phyloP scores from a whole-genome alignment of 2,797 vertebrate species.

The Galago senegalensis region DNA sequence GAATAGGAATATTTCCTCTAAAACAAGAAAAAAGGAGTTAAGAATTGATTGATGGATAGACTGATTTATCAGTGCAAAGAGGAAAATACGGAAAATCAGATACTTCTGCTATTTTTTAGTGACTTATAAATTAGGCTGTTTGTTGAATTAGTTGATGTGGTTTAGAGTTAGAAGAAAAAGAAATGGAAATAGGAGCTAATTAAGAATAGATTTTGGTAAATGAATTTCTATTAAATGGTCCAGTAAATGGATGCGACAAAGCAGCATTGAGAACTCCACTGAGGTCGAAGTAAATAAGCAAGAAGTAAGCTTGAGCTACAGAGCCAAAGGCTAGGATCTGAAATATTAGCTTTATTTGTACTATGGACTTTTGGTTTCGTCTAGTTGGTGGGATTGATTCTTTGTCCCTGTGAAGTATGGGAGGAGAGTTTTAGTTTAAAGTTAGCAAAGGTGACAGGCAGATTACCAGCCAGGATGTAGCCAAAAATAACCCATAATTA shows the following conservation, averaged over 20 bases:
- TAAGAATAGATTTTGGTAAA: constrained; percentile 3
- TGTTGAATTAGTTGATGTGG: constrained; percentile 2
- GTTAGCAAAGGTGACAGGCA: constrained; percentile 35
- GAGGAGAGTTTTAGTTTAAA: constrained; percentile 45
- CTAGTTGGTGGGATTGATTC: not conserved
- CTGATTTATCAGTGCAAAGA: not conserved
- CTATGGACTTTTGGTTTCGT: constrained; percentile 2
- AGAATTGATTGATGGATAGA: constrained; percentile 26
- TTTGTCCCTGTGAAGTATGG: not conserved
- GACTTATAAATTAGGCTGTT: constrained; percentile 44
- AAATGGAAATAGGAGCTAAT: constrained; percentile 26
- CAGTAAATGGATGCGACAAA: constrained; percentile 9
- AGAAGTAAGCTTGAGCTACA: not conserved
- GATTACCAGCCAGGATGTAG: constrained; percentile 19
- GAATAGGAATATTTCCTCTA: not conserved
- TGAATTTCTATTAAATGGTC: constrained; percentile 17
- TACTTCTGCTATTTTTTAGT: constrained; percentile 49
- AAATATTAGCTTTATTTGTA: not conserved
- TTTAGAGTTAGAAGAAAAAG: constrained; percentile 33
- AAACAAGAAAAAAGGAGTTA: constrained; percentile 28
- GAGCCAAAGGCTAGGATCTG: not conserved
- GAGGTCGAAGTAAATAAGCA: not conserved
- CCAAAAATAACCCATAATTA: constrained; percentile 44
- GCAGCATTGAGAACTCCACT: not conserved
- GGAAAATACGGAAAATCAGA: not conserved